phyloP scores from a whole-genome alignment of 1,140 invertebrate genomes.

The Lucilia sericata region DNA sequence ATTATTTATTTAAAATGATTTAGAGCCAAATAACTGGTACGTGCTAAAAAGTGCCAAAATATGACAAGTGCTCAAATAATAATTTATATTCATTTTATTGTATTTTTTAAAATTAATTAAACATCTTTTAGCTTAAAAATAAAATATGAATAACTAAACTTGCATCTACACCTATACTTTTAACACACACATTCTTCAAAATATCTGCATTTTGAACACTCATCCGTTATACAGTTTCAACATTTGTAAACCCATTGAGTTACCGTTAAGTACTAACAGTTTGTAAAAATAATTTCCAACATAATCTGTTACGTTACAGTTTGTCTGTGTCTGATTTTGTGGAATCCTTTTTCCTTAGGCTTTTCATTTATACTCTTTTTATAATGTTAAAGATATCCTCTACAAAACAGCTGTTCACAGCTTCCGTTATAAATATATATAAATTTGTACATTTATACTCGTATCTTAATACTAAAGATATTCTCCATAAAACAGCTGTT shows the following conservation, averaged over 20 bases:
- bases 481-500: too few species aligned
- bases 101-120: slow-evolving; percentile 14
- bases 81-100: background rate
- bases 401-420: background rate
- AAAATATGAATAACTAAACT: too few species aligned
- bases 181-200: background rate
- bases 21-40: background rate
- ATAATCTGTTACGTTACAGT: background rate
- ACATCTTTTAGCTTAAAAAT: too few species aligned
- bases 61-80: background rate
- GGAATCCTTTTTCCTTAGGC: background rate
- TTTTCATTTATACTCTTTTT: background rate
- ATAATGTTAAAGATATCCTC: background rate
- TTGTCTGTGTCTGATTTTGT: background rate
- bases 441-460: too few species aligned
- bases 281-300: slow-evolving; percentile 17
- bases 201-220: background rate
- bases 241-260: background rate
- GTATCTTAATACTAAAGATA: too few species aligned
- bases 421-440: too few species aligned
- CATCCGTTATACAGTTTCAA: background rate
- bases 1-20: background rate
- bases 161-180: background rate
- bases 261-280: slow-evolving; percentile 13
- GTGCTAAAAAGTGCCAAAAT: background rate